A percentile compares a stretch with the other conserved stretches of the same genome.
Evolutionary conservation across 2,113 vertebrate species (phyloP).

Genomic region (Mobula birostris): DNA sequence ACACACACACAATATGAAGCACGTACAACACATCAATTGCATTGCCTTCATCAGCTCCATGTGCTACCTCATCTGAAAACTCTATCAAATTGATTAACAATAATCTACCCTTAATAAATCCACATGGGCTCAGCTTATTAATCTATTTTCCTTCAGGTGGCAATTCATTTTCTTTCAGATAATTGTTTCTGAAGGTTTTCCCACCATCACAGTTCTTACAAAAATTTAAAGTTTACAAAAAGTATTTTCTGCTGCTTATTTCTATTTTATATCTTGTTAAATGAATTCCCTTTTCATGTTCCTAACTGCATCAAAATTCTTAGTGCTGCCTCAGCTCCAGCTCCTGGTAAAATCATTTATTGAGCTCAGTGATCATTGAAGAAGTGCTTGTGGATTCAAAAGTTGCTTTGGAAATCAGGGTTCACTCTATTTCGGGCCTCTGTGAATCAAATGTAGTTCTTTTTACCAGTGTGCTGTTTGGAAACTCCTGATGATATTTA

Average conservation of each 20-base stretch:
- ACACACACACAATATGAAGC: no score
- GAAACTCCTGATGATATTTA: neutral
- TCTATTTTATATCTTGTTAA: neutral
- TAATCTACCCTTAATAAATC: no score
- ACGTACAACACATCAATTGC: no score
- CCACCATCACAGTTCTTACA: no score
- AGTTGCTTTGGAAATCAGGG: neutral
- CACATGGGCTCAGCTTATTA: no score
- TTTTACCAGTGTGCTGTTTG: neutral
- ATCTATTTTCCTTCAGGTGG: no score
- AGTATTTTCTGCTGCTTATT: neutral
- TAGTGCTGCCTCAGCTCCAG: neutral
- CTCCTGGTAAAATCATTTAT: neutral
- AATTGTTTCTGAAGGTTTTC: no score
- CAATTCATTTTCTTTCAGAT: no score
- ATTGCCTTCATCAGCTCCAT: no score
- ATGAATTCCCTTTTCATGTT: neutral
- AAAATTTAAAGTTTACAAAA: neutral
- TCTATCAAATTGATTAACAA: no score
- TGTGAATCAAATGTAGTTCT: no score
- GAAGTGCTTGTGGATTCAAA: neutral
- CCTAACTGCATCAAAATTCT: neutral
- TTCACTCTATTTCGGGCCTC: neutral
- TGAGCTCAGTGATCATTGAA: neutral
- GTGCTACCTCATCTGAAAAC: no score